A percentile compares a stretch with the other conserved stretches of the same genome.
Evolutionary conservation across 2,888 invertebrate genomes (phyloP).

Genomic region (Agrochola lota): DNA sequence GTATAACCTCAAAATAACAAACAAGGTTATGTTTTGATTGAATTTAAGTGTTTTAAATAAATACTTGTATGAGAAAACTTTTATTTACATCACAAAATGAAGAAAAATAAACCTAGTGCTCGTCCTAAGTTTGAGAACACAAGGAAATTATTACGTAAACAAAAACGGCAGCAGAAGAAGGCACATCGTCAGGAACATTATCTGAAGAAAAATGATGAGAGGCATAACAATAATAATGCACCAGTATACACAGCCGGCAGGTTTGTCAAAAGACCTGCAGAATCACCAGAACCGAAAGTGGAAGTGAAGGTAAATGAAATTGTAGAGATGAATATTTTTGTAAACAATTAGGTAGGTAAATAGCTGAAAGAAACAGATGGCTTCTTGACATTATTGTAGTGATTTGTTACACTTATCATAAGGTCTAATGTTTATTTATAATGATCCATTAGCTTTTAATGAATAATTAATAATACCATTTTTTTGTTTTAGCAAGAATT

Average conservation of each 20-base stretch:
- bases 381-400: not conserved
- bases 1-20: slow-evolving; percentile 59
- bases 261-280: slow-evolving; percentile 82
- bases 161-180: slow-evolving; percentile 93
- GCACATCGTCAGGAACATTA: slow-evolving; percentile 85
- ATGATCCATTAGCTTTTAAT: not conserved
- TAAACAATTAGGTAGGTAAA: slow-evolving; percentile 2
- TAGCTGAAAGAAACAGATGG: too few species aligned
- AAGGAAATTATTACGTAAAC: slow-evolving; percentile 94
- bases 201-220: slow-evolving; percentile 78
- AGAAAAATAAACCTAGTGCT: slow-evolving; percentile 74
- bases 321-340: not conserved
- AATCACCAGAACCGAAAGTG: slow-evolving; percentile 63
- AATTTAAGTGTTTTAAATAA: not conserved
- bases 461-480: not conserved
- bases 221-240: slow-evolving; percentile 41
- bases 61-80: not conserved
- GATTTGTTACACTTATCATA: not conserved
- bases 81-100: slow-evolving; percentile 71
- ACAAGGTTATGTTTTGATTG: slow-evolving; percentile 4
- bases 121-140: slow-evolving; percentile 81
- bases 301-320: slow-evolving; percentile 71
- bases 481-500: too few species aligned
- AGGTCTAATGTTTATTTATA: not conserved
- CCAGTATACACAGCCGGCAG: slow-evolving; percentile 75